Base-by-base conservation (phyloP, 2,888 invertebrate genomes). In the Drosophila tanythrix region DNA sequence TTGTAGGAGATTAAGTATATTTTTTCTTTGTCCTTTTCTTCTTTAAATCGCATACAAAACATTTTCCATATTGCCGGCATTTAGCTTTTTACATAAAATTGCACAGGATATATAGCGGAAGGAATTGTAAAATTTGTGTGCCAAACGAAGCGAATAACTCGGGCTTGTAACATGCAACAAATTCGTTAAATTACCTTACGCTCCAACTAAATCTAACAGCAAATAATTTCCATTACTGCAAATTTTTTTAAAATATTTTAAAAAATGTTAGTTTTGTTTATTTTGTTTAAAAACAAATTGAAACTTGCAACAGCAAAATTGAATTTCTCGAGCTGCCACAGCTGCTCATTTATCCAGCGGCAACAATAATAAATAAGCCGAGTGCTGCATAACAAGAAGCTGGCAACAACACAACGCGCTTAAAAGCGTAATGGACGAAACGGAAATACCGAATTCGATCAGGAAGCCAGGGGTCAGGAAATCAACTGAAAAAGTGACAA, bases 391-490 rank as follows among this genome's bases (percentile, higher is more conserved):
- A 73, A 55, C 53, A 48, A 57, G 33, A 71, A 46, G 33, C 21
- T 31, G 57, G 21, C 67, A 51, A 57, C 56, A 66, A 69, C 69
- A 75, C 79, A 83, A 71, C 83, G 58, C 81, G 76, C 85, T 86
- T 82, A 81, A 88, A 73, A 81, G 66, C 82, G 75, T 84, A 90
- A 89, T 90, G 83, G 89, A 83, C 85, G 74, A 70, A 76, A 74
- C 85, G 90, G 90, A 88, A 88, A 89, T 88, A 87, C 83, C 66
- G 78, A 72, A 87, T 87, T 88, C 88, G 88, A 89, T 90, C 88
- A 89, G 88, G 88, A 88, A 88, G 78, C 70, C 66, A 70, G 67
- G 79, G 76, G 78, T 71, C 89, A 82, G 87, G 87, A 88, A 88
- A 90, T 88, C 90, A 88, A 88, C 83, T 75, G 83, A 85, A 90